These are phyloP conservation scores for Drosophila malerkotliana DNA, from an alignment of 1,140 invertebrate genomes.

Conservation along the genomic window DNA sequence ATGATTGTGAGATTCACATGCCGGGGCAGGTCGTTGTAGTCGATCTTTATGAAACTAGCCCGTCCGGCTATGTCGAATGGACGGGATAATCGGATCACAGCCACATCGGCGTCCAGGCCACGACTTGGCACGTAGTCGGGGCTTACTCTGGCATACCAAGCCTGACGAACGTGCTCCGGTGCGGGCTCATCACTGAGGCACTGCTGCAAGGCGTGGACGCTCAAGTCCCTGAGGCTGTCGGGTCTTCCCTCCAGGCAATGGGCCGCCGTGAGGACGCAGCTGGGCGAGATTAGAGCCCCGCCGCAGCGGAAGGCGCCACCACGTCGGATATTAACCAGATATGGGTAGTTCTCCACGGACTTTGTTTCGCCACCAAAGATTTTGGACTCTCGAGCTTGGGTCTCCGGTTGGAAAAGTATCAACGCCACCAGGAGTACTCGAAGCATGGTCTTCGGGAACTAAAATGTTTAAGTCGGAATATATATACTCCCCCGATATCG, in stretches of 20 bases:
- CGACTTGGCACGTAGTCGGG: slow-evolving; percentile 13
- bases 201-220: slow-evolving; percentile 53
- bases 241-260: slow-evolving; percentile 53
- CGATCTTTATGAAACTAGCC: slow-evolving; percentile 20
- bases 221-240: slow-evolving; percentile 17
- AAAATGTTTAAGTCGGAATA: neutral
- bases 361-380: slow-evolving; percentile 41
- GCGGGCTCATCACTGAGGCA: slow-evolving; percentile 24
- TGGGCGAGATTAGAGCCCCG: slow-evolving; percentile 60
- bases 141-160: slow-evolving; percentile 10
- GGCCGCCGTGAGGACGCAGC: slow-evolving; percentile 72
- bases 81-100: slow-evolving; percentile 42
- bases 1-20: slow-evolving; percentile 42
- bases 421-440: slow-evolving; percentile 4
- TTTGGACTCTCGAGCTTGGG: slow-evolving; percentile 12
- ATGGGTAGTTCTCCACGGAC: slow-evolving; percentile 35
- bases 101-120: slow-evolving; percentile 58
- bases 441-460: slow-evolving; percentile 14
- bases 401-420: slow-evolving; percentile 5
- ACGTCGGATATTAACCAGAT: slow-evolving; percentile 58
- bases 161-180: slow-evolving; percentile 27
- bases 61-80: slow-evolving; percentile 33
- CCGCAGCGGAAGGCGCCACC: slow-evolving; percentile 44
- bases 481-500: neutral
- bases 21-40: slow-evolving; percentile 46